These are phyloP conservation scores for Noctilio leporinus DNA, from an alignment of 2,113 vertebrate genomes.

Conservation along the genomic window DNA sequence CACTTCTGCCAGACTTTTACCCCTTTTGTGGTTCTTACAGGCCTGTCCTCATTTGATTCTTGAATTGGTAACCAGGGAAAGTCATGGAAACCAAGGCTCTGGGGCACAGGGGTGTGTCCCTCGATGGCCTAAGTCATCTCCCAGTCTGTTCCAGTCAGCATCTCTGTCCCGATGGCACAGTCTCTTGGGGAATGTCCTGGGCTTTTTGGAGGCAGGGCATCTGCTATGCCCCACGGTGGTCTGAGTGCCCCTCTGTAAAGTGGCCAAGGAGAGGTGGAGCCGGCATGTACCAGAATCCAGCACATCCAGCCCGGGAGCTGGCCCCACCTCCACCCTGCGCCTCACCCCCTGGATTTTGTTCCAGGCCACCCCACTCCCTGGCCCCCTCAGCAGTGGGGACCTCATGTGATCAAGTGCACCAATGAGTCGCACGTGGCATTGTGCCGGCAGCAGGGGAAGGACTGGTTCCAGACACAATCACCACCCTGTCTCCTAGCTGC, in stretches of 20 bases:
- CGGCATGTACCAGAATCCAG: not conserved
- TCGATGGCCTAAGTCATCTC: not conserved
- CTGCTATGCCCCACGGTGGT: not conserved
- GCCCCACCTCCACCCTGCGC: not conserved
- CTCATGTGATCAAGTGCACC: not conserved
- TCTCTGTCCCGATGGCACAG: not conserved
- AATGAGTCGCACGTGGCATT: not conserved
- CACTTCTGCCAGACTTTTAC: not conserved
- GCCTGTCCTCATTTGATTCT: not conserved
- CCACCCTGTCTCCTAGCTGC: conserved; percentile 46
- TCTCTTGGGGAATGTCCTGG: not conserved
- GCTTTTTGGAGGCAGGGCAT: not conserved
- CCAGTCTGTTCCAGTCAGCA: not conserved
- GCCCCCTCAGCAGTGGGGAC: not conserved
- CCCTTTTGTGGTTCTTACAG: fast-evolving
- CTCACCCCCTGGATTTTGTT: not conserved
- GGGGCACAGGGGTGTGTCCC: not conserved
- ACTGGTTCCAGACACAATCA: conserved; percentile 13
- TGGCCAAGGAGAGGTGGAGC: fast-evolving
- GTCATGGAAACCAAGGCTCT: not conserved
- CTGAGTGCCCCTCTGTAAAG: not conserved
- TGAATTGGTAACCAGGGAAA: too few species aligned
- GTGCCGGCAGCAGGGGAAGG: conserved; percentile 34
- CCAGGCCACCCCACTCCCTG: not conserved
- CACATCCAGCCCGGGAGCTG: fast-evolving